Evolutionary conservation across 2,113 vertebrate species (phyloP), one percentile per base, ranked within the genome.

Genomic region (Oryzias curvinotus): DNA sequence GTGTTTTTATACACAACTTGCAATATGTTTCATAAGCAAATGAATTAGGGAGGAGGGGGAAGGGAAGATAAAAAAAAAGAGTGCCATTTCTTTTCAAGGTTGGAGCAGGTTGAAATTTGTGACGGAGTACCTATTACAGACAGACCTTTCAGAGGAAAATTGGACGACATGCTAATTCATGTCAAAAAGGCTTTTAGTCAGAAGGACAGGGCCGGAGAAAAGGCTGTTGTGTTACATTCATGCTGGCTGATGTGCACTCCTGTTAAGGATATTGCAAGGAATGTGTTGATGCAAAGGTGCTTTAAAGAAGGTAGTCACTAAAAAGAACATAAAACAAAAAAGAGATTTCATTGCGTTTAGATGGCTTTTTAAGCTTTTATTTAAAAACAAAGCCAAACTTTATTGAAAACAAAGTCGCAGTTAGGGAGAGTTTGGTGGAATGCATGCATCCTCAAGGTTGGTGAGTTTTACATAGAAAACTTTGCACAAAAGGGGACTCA

Each of bases 151-250:
- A 95, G 90, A 88, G 88, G 92, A 90, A 97, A 95, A 98, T 96
- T 94, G 94, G 92, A 95, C 90, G 92, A 93, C 93, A 97, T 96
- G 95, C 94, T 95, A 96, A 98, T 98, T 96, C 94, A 90, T 95
- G 93, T 95, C 89, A 83, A 85, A 89, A 81, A 81, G 73, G 84
- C 87, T 90, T 90, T 91, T 89, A 84, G 73, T 83, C 76, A 75
- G 79, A 92, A 91, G 84, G 82, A 82, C 77, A 55, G 71, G 71
- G 65, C 68, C 49, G 2, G 61, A 61, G 68, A 67, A 77, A 80
- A 77, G 73, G 71, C 68, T 76, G 75, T 70, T 81, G 79, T 80
- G 80, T 70, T 81, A 67, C 71, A 85, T 80, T 81, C 75, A 81
- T 53, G 62, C 43, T 25, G 61, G 50, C 68, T 73, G 79, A 85